Percentiles rank a stretch among this genome's conserved stretches.
phyloP scores from a whole-genome alignment of 1,140 invertebrate species.

The Ctenoplectra terminalis region DNA sequence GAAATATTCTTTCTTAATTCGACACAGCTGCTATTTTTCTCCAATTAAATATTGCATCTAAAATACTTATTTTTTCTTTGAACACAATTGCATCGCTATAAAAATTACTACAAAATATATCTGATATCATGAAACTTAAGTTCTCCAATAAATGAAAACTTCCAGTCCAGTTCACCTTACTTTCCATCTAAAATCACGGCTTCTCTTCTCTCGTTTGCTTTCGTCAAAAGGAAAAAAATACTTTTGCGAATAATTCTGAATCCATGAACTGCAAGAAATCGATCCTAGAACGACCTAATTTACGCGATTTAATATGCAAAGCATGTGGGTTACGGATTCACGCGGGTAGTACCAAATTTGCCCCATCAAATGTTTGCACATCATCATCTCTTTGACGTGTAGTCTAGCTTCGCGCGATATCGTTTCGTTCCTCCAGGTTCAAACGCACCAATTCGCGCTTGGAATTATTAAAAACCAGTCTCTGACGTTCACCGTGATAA shows the following conservation, averaged over 20 bases:
- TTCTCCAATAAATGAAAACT: too few species aligned
- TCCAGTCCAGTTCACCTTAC: too few species aligned
- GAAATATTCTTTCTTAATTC: too few species aligned
- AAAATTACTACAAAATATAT: too few species aligned
- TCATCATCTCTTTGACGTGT: conserved; percentile 24
- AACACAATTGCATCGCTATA: too few species aligned
- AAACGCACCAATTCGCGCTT: neutral
- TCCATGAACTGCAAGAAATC: neutral
- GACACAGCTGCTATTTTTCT: too few species aligned
- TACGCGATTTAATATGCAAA: conserved; percentile 8
- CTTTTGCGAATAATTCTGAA: neutral
- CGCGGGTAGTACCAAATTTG: conserved; percentile 51
- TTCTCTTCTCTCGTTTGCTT: too few species aligned
- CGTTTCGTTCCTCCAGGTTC: neutral
- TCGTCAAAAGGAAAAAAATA: neutral
- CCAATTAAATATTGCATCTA: too few species aligned
- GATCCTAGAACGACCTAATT: conserved; percentile 15
- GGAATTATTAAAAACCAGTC: conserved; percentile 16
- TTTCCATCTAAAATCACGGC: too few species aligned
- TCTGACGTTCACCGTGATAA: neutral
- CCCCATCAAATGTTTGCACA: conserved; percentile 20
- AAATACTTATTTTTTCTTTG: too few species aligned
- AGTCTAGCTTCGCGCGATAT: neutral
- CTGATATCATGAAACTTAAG: too few species aligned
- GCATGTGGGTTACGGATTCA: neutral